A percentile compares a stretch with the other conserved stretches of the same genome.
Conservation (phyloP, 2,888 invertebrate species). For the Cheilosia grossa region DNA sequence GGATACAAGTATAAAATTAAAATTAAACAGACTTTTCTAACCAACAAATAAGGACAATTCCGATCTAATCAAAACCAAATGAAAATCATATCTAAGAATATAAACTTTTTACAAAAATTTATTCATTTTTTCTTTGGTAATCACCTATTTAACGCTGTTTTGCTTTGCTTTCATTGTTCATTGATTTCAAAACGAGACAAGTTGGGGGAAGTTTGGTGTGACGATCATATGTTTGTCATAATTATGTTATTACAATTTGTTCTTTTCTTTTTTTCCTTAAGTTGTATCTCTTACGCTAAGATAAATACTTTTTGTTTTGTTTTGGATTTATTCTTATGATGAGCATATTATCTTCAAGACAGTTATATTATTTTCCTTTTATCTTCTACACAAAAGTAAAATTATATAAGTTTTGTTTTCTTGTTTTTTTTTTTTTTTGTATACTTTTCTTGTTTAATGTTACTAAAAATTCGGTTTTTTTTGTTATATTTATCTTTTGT, state of each 20-base stretch:
- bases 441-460: constrained; percentile 54
- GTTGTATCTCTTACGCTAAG: constrained; percentile 69
- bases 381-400: constrained; percentile 71
- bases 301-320: constrained; percentile 69
- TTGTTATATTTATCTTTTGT: constrained; percentile 58
- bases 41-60: constrained; percentile 34
- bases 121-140: constrained; percentile 46
- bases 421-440: constrained; percentile 8
- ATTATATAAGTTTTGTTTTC: constrained; percentile 46
- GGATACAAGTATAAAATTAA: constrained; percentile 27
- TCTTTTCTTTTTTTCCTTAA: constrained; percentile 35
- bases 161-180: constrained; percentile 67
- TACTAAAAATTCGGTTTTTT: constrained; percentile 73
- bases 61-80: constrained; percentile 63
- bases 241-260: constrained; percentile 57
- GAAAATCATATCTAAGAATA: constrained; percentile 50
- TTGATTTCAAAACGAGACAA: constrained; percentile 66
- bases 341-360: constrained; percentile 66
- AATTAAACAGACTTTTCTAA: constrained; percentile 26
- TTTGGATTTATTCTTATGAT: constrained; percentile 58
- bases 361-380: constrained; percentile 63
- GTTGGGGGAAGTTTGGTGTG: constrained; percentile 45
- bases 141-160: constrained; percentile 74
- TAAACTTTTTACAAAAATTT: constrained; percentile 41
- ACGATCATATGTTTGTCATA: constrained; percentile 61